Percentiles rank a stretch among this genome's conserved stretches.
phyloP scores from a whole-genome alignment of 1,140 invertebrate genomes.

The Saccostrea echinata region DNA sequence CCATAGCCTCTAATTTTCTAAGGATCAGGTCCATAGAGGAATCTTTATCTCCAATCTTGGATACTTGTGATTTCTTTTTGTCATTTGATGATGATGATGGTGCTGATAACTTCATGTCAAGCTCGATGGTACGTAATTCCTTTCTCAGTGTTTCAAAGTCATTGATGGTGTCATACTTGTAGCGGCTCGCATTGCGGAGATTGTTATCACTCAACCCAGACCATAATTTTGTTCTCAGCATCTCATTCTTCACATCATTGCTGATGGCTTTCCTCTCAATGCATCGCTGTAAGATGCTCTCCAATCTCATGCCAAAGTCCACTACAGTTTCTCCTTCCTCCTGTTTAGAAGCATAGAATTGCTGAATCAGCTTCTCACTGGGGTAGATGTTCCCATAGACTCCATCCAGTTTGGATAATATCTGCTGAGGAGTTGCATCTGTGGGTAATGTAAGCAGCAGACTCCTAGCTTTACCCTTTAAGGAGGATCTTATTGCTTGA shows the following conservation, averaged over 20 bases:
- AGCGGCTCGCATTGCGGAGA: conserved; percentile 31
- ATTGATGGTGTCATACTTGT: conserved; percentile 39
- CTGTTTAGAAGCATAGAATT: conserved; percentile 18
- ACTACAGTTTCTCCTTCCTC: conserved; percentile 13
- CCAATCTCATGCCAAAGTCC: conserved; percentile 38
- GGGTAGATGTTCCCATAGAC: conserved; percentile 38
- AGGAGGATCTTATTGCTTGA: neutral
- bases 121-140: conserved; percentile 3
- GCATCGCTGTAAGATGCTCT: neutral
- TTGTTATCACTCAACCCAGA: neutral
- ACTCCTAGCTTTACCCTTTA: conserved; percentile 38
- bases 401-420: conserved; percentile 27
- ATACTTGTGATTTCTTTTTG: neutral
- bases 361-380: conserved; percentile 16
- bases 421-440: conserved; percentile 29
- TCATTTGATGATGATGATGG: neutral
- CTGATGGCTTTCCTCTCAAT: neutral
- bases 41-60: neutral
- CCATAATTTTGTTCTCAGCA: conserved; percentile 41
- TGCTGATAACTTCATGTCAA: neutral
- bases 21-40: neutral
- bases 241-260: neutral
- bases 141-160: conserved; percentile 25
- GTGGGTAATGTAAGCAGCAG: conserved; percentile 28
- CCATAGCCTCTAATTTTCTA: neutral